phyloP scores from a whole-genome alignment of 2,113 vertebrate species.

The Oxyruncus cristatus region DNA sequence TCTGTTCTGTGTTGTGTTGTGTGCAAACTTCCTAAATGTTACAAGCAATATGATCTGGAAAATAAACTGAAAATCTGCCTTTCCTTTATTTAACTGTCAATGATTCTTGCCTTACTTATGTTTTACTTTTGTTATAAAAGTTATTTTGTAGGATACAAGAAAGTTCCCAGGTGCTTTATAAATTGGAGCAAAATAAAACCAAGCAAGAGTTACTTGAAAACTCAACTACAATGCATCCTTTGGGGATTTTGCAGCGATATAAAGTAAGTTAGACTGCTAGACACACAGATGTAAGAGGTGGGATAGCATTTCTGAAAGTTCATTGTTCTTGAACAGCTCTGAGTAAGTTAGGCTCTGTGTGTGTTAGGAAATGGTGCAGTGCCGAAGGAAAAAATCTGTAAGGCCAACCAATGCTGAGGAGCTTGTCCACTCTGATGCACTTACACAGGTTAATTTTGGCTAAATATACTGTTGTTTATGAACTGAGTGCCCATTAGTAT shows the following conservation, averaged over 20 bases:
- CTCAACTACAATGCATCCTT: conserved; percentile 45
- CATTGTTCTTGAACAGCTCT: not conserved
- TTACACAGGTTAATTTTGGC: not conserved
- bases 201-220: conserved; percentile 32
- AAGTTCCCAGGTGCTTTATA: conserved; percentile 86
- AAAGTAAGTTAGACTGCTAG: conserved; percentile 64
- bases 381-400: not conserved
- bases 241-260: conserved; percentile 75
- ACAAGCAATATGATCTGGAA: not conserved
- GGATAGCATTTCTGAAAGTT: not conserved
- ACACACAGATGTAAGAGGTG: not conserved
- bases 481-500: not conserved
- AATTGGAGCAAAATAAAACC: conserved; percentile 72
- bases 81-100: not conserved
- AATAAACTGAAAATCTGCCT: not conserved
- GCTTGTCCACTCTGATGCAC: not conserved
- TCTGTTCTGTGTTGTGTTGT: not conserved
- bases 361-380: not conserved
- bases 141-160: conserved; percentile 89
- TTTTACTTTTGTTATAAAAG: conserved; percentile 68
- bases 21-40: not conserved
- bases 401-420: not conserved
- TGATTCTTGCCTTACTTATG: not conserved
- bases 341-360: not conserved
- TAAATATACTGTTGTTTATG: not conserved